A percentile compares a stretch with the other conserved stretches of the same genome.
Conservation (phyloP, 2,888 invertebrate species). For the Pimpla rufipes region DNA sequence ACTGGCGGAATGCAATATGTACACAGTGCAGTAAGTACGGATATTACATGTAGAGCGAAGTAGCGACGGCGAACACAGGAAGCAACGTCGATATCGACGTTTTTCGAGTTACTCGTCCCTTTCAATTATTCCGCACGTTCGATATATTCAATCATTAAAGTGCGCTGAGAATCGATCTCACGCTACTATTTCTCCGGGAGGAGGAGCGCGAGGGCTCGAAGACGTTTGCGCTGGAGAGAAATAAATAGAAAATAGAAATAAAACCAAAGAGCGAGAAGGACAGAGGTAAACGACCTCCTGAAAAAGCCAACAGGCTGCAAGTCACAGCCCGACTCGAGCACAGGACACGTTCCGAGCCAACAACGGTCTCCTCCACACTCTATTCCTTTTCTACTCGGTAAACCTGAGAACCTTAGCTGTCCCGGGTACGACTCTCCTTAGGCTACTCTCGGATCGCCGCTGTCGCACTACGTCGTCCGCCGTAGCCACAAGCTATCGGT, state of each 20-base stretch:
- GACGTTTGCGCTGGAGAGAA: constrained; percentile 45
- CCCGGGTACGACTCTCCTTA: constrained; percentile 2
- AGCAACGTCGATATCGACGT: constrained; percentile 34
- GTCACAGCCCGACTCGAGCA: background rate
- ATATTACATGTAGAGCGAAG: constrained; percentile 11
- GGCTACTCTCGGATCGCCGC: constrained; percentile 10
- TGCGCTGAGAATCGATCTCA: constrained; percentile 10
- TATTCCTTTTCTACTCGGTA: constrained; percentile 18
- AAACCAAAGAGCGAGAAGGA: constrained; percentile 37
- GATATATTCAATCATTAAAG: constrained; percentile 5
- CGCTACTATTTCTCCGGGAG: constrained; percentile 4
- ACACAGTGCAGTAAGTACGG: background rate
- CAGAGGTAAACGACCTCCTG: constrained; percentile 60
- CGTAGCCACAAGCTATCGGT: background rate
- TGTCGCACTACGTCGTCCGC: constrained; percentile 2
- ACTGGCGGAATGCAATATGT: constrained; percentile 41
- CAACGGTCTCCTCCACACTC: constrained; percentile 11
- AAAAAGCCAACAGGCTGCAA: constrained; percentile 40
- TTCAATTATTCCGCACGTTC: constrained; percentile 18
- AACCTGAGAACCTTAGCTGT: constrained; percentile 4
- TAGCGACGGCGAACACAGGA: background rate
- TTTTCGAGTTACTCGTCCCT: background rate
- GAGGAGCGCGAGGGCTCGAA: constrained; percentile 23
- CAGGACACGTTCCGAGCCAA: constrained; percentile 37
- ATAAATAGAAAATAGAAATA: background rate